Conservation (phyloP, 2,888 invertebrate genomes). For the Trachelus tabidus region DNA sequence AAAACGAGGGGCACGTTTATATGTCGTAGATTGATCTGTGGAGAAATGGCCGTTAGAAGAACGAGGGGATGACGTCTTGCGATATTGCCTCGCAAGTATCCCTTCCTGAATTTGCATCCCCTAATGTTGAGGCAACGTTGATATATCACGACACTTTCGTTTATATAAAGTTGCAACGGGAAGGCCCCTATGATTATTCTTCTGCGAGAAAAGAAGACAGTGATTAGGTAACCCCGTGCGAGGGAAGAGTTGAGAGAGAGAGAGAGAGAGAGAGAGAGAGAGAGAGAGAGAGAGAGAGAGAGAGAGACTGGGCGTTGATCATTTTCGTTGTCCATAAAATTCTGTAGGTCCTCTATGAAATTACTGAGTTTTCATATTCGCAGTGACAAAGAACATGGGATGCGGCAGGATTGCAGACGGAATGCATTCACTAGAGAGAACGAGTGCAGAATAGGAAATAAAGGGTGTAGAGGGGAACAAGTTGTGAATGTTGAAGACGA, state of each 20-base stretch:
- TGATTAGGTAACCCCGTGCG: background rate
- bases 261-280: too few relatives aligned
- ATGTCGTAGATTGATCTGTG: background rate
- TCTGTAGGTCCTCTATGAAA: too few relatives aligned
- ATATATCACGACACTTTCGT: slow-evolving; percentile 3
- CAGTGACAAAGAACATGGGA: too few relatives aligned
- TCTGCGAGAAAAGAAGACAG: background rate
- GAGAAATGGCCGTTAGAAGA: background rate
- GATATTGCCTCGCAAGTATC: slow-evolving; percentile 1
- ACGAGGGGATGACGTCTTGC: background rate
- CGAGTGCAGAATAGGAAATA: too few relatives aligned
- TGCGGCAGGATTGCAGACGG: too few relatives aligned
- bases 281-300: too few relatives aligned
- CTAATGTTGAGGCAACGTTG: background rate
- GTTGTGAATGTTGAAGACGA: background rate
- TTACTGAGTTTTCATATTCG: too few relatives aligned
- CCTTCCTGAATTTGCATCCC: background rate
- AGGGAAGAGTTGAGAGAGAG: background rate
- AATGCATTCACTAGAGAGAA: too few relatives aligned
- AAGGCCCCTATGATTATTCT: background rate
- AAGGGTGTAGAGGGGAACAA: too few relatives aligned
- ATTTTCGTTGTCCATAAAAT: too few relatives aligned
- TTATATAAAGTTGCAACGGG: slow-evolving; percentile 3
- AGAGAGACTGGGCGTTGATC: too few relatives aligned
- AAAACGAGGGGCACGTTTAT: background rate